These are phyloP conservation scores for Spizaetus ornatus DNA, from an alignment of 2,113 vertebrate species.

Conservation along the genomic window DNA sequence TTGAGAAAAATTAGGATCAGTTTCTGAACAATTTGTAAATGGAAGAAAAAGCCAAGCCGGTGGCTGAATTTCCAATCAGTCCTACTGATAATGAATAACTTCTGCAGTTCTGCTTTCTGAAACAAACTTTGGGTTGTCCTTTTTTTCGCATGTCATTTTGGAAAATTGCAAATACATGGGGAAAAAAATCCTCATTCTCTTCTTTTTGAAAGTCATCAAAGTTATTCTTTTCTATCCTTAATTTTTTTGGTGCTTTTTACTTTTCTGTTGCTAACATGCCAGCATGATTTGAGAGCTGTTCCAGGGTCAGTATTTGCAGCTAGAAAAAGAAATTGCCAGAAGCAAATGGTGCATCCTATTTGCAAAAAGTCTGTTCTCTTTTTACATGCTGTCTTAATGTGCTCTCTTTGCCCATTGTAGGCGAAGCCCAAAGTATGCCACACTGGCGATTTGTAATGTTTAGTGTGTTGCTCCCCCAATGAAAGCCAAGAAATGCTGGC, in stretches of 20 bases:
- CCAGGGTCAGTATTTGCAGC: not conserved
- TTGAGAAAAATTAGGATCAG: not conserved
- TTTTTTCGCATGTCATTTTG: not conserved
- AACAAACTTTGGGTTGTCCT: not conserved
- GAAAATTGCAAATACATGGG: not conserved
- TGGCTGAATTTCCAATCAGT: not conserved
- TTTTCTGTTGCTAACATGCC: not conserved
- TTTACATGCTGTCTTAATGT: not conserved
- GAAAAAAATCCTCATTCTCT: not conserved
- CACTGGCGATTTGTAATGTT: not conserved
- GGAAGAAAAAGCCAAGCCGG: not conserved
- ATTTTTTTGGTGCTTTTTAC: not conserved
- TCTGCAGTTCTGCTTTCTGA: not conserved
- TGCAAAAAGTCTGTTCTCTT: not conserved
- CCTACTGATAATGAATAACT: not conserved
- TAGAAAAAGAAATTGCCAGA: not conserved
- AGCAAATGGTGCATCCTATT: not conserved
- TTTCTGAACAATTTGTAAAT: not conserved
- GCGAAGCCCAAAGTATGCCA: not conserved
- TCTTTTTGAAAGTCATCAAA: not conserved
- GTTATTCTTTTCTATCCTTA: not conserved
- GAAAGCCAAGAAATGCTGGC: not conserved
- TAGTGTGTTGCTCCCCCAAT: not conserved
- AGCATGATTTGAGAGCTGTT: not conserved
- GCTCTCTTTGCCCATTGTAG: not conserved